These are phyloP conservation scores for Apotomis betuletana DNA, from an alignment of 2,888 invertebrate genomes.

Conservation along the genomic window DNA sequence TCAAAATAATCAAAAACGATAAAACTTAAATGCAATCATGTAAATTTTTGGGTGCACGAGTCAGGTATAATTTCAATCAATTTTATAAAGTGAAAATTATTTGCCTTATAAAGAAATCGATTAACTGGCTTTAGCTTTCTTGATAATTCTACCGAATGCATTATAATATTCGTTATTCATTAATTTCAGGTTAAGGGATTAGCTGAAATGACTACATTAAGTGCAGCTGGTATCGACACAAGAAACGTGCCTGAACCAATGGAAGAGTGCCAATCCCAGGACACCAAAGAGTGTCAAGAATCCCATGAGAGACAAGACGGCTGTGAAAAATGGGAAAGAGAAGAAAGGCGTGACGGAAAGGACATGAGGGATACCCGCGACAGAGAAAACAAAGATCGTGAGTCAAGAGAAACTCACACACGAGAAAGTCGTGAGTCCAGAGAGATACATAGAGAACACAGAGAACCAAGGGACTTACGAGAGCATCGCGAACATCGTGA, in stretches of 20 bases:
- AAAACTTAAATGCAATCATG: too few relatives aligned
- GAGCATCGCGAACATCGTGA: constrained; percentile 63
- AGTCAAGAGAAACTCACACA: constrained; percentile 63
- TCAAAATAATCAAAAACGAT: too few relatives aligned
- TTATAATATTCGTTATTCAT: not conserved
- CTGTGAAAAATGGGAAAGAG: constrained; percentile 69
- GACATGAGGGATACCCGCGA: constrained; percentile 67
- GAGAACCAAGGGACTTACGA: constrained; percentile 62
- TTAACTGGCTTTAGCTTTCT: too few relatives aligned
- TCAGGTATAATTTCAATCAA: too few relatives aligned
- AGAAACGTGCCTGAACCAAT: constrained; percentile 79
- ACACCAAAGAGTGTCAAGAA: constrained; percentile 67
- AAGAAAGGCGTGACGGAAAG: constrained; percentile 69
- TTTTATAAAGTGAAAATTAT: too few relatives aligned
- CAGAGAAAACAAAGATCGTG: constrained; percentile 71
- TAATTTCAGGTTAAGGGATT: constrained; percentile 89
- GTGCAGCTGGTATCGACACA: constrained; percentile 84
- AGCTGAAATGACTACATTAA: constrained; percentile 95
- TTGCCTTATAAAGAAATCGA: too few relatives aligned
- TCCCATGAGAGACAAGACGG: constrained; percentile 66
- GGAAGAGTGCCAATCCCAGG: constrained; percentile 76
- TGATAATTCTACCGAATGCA: too few relatives aligned
- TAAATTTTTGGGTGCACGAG: too few relatives aligned
- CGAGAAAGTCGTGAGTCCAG: constrained; percentile 63
- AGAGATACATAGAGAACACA: constrained; percentile 56